Evolutionary conservation across 2,888 invertebrate genomes (phyloP).

Genomic region (Melinaea menophilus): DNA sequence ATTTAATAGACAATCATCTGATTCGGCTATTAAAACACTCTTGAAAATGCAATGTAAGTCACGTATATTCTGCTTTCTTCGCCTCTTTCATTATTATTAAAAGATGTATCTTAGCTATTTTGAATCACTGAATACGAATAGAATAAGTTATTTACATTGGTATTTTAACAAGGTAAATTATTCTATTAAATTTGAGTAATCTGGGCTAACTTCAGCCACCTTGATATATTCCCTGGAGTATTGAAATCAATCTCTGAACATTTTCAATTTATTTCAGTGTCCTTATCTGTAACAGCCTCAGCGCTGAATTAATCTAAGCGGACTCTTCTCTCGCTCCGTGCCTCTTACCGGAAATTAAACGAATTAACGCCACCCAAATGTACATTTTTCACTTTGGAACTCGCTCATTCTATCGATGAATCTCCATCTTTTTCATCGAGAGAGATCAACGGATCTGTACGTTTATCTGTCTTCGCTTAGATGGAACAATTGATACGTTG

Average conservation of each 20-base stretch:
- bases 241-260: conserved; percentile 79
- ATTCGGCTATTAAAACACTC: conserved; percentile 56
- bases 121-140: too few relatives aligned
- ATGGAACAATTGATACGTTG: conserved; percentile 76
- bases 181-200: conserved; percentile 19
- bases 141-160: too few relatives aligned
- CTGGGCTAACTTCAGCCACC: conserved; percentile 38
- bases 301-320: conserved; percentile 76
- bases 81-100: background rate
- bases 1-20: conserved; percentile 71
- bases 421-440: conserved; percentile 73
- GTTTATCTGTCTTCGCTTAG: conserved; percentile 74
- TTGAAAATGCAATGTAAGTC: conserved; percentile 32
- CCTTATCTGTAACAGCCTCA: conserved; percentile 75
- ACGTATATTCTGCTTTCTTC: conserved; percentile 5
- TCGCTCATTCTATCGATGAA: conserved; percentile 73
- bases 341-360: conserved; percentile 78
- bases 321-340: conserved; percentile 48
- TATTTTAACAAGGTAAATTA: too few relatives aligned
- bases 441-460: conserved; percentile 68
- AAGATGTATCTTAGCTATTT: background rate
- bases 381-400: conserved; percentile 77
- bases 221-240: conserved; percentile 70
- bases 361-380: conserved; percentile 79
- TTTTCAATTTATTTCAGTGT: conserved; percentile 79